Base-by-base conservation (phyloP, 2,888 invertebrate genomes). In the Ryuthela nishihirai region DNA sequence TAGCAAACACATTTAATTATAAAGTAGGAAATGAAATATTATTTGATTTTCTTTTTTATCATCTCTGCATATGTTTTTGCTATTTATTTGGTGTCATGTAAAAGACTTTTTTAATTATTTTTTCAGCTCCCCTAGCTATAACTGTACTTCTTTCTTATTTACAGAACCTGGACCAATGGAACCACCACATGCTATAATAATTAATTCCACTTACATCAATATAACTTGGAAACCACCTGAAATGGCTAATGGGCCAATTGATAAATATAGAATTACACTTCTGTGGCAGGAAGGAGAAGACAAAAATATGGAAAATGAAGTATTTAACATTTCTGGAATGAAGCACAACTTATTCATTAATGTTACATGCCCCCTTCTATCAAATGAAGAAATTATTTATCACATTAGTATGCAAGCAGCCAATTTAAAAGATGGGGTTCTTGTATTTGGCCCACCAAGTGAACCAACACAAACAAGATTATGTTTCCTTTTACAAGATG, bases 181-280 rank as follows among this genome's bases (percentile, higher is more conserved):
- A 21, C 20, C 46, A 3, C 61, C 64, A 5, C 42, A 49, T 9
- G 44, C 52, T 4, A 58, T 56, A 47, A 10, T 61, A 5, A 9
- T 50, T 1, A 40, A 56, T 26, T 12, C 35, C 9, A 52, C 52
- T 12, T 25, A 32, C 9, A 26, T 52, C 25, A 52, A 55, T 10
- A 38, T 64, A 9, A 42, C 61, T 3, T 64, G 64, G 64, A 48
- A 48, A 5, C 35, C 54, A 2, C 64, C 64, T 5, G 5, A 15
- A 2, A 6, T 35, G 2, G 35, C 61, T 2, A 64, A 64, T 39
- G 64, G 64, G 7, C 64, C 64, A 2, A 21, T 61, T 3, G 29
- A 58, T 38, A 43, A 38, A n/a, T 64, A 54, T 17, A 39, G 44
- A 39, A 21, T 62, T 2, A 3, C 21, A n/a, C 26, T 40, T n/a